Percentiles rank a stretch among this genome's conserved stretches.
phyloP scores from a whole-genome alignment of 2,888 invertebrate genomes.

The Drosophila pseudotakahashii region DNA sequence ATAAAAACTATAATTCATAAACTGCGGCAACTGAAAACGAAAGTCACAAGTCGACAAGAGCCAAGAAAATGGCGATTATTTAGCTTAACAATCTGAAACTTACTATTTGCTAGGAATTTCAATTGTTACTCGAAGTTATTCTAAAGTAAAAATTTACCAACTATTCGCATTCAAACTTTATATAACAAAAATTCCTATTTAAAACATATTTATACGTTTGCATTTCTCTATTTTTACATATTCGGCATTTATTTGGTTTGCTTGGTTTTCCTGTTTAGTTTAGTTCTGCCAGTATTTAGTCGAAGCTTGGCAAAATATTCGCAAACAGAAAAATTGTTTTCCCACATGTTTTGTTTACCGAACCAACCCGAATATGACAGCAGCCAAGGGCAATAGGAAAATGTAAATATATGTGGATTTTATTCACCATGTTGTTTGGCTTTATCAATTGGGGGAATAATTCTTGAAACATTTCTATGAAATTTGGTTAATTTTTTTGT shows the following conservation, averaged over 20 bases:
- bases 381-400: constrained; percentile 27
- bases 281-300: constrained; percentile 19
- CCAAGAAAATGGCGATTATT: background rate
- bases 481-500: too few relatives aligned
- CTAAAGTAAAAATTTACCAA: background rate
- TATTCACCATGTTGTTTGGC: background rate
- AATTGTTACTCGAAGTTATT: background rate
- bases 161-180: background rate
- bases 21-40: constrained; percentile 41
- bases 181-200: background rate
- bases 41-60: constrained; percentile 34
- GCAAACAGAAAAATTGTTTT: constrained; percentile 18
- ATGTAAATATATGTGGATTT: background rate
- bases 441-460: background rate
- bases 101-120: background rate
- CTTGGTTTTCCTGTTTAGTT: constrained; percentile 1
- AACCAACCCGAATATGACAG: constrained; percentile 23
- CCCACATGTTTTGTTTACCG: constrained; percentile 31
- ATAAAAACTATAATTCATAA: constrained; percentile 37
- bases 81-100: background rate
- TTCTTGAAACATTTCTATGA: background rate
- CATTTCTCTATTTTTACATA: background rate
- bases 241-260: background rate
- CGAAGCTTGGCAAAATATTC: constrained; percentile 3
- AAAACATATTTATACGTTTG: background rate